phyloP scores from a whole-genome alignment of 2,888 invertebrate genomes.

The Augiades crinisus region DNA sequence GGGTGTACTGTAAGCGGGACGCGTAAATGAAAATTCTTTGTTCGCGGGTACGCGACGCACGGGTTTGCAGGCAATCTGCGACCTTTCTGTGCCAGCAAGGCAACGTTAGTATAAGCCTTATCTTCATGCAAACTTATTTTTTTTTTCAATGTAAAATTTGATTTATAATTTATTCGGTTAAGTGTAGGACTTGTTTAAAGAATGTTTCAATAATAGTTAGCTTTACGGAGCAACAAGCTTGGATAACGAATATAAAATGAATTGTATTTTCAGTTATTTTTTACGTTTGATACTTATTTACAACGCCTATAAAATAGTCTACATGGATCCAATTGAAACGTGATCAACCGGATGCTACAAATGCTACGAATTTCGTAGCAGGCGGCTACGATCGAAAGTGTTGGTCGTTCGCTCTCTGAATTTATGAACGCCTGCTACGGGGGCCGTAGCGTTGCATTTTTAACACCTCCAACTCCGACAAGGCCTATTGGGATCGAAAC shows the following conservation, averaged over 20 bases:
- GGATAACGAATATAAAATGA: too few species aligned
- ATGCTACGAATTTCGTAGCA: slow-evolving; percentile 10
- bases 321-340: slow-evolving; percentile 1
- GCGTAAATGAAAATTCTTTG: slow-evolving; percentile 14
- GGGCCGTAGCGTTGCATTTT: slow-evolving; percentile 29
- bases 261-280: too few species aligned
- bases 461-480: slow-evolving; percentile 24
- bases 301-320: neutral
- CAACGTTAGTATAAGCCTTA: neutral
- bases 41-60: neutral
- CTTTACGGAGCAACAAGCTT: neutral
- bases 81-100: neutral
- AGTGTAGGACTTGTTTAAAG: too few species aligned
- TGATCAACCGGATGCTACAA: slow-evolving; percentile 4
- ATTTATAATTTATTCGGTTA: too few species aligned
- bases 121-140: too few species aligned
- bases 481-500: slow-evolving; percentile 4
- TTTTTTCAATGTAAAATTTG: too few species aligned
- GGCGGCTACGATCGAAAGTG: slow-evolving; percentile 8
- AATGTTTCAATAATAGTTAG: too few species aligned
- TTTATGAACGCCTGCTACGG: slow-evolving; percentile 7
- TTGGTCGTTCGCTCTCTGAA: slow-evolving; percentile 6
- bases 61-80: neutral
- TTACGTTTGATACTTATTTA: neutral
- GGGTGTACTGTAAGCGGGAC: neutral